phyloP scores from a whole-genome alignment of 2,797 vertebrate species.

The Macrochelys suwanniensis region DNA sequence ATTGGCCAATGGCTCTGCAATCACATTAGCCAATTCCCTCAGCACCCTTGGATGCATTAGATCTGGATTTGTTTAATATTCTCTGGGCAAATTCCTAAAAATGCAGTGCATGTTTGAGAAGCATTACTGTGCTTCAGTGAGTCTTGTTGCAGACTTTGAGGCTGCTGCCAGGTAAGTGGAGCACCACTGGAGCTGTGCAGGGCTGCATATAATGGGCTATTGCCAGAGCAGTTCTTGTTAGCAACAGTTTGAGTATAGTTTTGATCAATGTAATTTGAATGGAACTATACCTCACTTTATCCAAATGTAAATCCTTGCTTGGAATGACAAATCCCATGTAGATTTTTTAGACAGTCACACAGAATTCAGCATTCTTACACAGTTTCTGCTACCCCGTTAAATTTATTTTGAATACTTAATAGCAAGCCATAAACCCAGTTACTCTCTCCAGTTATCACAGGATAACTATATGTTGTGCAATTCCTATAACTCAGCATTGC shows the following conservation, averaged over 20 bases:
- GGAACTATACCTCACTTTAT: neutral
- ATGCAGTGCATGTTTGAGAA: neutral
- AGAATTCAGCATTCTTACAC: neutral
- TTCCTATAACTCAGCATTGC: neutral
- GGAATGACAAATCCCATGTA: neutral
- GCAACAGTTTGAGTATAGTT: neutral
- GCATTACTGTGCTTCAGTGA: neutral
- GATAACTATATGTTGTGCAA: neutral
- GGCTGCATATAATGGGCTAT: neutral
- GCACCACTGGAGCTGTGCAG: neutral
- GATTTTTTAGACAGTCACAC: neutral
- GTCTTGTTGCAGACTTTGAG: neutral
- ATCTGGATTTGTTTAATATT: neutral
- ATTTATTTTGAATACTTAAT: conserved; percentile 17
- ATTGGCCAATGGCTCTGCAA: too few relatives aligned
- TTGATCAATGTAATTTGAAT: neutral
- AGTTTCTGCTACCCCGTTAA: neutral
- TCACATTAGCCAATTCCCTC: too few relatives aligned
- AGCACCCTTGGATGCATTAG: too few relatives aligned
- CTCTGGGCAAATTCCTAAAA: neutral
- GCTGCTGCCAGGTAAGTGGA: neutral
- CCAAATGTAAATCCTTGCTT: neutral
- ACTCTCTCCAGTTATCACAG: conserved; percentile 4
- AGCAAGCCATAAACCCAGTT: neutral
- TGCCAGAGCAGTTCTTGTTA: neutral